Evolutionary conservation across 2,888 invertebrate genomes (phyloP).

Genomic region (Parnassius apollo): DNA sequence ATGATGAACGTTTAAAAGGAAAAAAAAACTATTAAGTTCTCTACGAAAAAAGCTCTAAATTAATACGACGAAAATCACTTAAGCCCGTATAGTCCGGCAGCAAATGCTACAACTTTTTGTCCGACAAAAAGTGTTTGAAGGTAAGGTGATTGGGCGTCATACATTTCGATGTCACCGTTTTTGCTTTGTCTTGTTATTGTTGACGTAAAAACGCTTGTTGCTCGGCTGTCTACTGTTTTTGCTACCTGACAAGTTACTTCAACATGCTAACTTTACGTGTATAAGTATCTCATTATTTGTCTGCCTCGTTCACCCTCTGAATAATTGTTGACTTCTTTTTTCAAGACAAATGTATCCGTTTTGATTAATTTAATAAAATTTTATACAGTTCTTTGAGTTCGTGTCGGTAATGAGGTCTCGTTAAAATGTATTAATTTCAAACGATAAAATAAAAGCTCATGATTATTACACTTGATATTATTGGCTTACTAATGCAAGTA

Average conservation of each 20-base stretch:
- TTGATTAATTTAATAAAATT: slow-evolving; percentile 22
- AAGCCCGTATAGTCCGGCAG: slow-evolving; percentile 49
- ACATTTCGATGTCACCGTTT: slow-evolving; percentile 71
- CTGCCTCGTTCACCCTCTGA: slow-evolving; percentile 37
- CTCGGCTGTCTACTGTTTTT: slow-evolving; percentile 69
- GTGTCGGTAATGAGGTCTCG: not conserved
- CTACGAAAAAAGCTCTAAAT: slow-evolving; percentile 56
- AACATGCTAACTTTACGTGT: slow-evolving; percentile 58
- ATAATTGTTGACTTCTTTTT: slow-evolving; percentile 35
- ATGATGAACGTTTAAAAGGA: slow-evolving; percentile 33
- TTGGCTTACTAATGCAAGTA: too few species aligned
- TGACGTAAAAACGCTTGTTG: slow-evolving; percentile 64
- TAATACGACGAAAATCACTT: slow-evolving; percentile 56
- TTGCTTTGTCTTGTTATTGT: slow-evolving; percentile 60
- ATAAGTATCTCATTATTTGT: slow-evolving; percentile 72
- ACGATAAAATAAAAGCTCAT: too few species aligned
- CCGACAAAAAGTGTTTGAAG: slow-evolving; percentile 50
- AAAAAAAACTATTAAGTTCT: slow-evolving; percentile 62
- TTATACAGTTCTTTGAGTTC: not conserved
- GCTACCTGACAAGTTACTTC: slow-evolving; percentile 67
- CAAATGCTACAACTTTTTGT: slow-evolving; percentile 58
- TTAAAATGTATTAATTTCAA: not conserved
- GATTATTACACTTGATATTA: too few species aligned
- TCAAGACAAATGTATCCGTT: slow-evolving; percentile 17
- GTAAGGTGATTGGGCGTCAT: slow-evolving; percentile 60